Conservation (phyloP, 2,113 vertebrate genomes). For the Ploceus nigricollis region DNA sequence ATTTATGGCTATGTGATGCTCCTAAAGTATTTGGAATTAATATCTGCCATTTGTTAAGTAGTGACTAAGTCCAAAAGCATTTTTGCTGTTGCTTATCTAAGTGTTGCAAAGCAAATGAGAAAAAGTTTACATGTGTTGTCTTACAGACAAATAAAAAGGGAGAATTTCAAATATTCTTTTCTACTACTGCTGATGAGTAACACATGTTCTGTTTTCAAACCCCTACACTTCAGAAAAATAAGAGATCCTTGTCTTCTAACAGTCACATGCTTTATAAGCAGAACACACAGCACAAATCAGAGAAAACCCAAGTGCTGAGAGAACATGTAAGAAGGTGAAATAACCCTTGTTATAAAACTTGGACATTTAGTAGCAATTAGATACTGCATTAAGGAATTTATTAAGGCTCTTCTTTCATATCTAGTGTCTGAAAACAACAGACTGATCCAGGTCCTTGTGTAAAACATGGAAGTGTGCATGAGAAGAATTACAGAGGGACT, state of each 20-base stretch:
- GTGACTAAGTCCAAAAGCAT: slow-evolving; percentile 29
- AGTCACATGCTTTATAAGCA: not conserved
- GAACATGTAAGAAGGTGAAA: not conserved
- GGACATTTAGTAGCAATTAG: not conserved
- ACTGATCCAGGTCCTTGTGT: not conserved
- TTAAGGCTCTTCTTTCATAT: not conserved
- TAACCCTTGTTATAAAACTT: not conserved
- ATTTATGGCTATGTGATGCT: not conserved
- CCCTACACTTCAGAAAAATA: slow-evolving; percentile 42
- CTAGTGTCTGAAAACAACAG: not conserved
- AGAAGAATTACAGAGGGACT: not conserved
- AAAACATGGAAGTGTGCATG: not conserved
- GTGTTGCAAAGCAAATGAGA: slow-evolving; percentile 48
- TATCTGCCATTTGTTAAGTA: slow-evolving; percentile 18
- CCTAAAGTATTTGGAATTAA: not conserved
- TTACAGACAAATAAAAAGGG: slow-evolving; percentile 26
- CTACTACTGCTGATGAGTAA: slow-evolving; percentile 59
- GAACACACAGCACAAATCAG: not conserved
- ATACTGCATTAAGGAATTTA: not conserved
- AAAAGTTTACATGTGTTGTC: slow-evolving; percentile 54
- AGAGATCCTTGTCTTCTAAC: slow-evolving; percentile 27
- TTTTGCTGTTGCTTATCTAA: slow-evolving; percentile 51
- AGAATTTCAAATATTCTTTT: slow-evolving; percentile 41
- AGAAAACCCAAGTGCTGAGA: not conserved
- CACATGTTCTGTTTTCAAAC: slow-evolving; percentile 64